Conservation (phyloP, 1,140 invertebrate species). For the Meteorus sp. region DNA sequence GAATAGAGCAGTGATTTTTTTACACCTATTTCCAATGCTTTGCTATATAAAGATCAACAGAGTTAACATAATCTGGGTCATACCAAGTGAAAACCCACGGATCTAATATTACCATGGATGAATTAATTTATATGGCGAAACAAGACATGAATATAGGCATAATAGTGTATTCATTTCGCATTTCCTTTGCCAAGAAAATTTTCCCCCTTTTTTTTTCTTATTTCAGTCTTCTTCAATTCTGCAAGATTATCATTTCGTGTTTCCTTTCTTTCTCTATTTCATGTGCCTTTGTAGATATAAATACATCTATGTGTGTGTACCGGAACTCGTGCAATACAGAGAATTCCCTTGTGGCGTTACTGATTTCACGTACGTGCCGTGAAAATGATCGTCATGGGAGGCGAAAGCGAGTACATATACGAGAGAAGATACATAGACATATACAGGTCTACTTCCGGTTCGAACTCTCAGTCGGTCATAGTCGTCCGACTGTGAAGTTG, state of each 20-base stretch:
- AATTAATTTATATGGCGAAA: not conserved
- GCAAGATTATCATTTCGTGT: not conserved
- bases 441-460: constrained; percentile 34
- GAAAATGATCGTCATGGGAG: constrained; percentile 33
- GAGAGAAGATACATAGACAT: constrained; percentile 16
- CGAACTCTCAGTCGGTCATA: constrained; percentile 28
- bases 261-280: not conserved
- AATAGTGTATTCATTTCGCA: too few species aligned
- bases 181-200: not conserved
- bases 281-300: not conserved
- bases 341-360: constrained; percentile 34
- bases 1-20: too few species aligned
- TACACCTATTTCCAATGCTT: too few species aligned
- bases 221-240: not conserved
- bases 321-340: not conserved
- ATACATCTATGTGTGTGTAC: not conserved
- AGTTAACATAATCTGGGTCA: constrained; percentile 38
- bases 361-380: constrained; percentile 37
- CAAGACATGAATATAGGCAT: too few species aligned
- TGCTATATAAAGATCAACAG: too few species aligned
- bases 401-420: constrained; percentile 41
- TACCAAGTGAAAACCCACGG: constrained; percentile 43
- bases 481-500: constrained; percentile 14
- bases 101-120: not conserved
- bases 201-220: not conserved